phyloP scores from a whole-genome alignment of 2,113 vertebrate species.

The Lethenteron camtschaticum region DNA sequence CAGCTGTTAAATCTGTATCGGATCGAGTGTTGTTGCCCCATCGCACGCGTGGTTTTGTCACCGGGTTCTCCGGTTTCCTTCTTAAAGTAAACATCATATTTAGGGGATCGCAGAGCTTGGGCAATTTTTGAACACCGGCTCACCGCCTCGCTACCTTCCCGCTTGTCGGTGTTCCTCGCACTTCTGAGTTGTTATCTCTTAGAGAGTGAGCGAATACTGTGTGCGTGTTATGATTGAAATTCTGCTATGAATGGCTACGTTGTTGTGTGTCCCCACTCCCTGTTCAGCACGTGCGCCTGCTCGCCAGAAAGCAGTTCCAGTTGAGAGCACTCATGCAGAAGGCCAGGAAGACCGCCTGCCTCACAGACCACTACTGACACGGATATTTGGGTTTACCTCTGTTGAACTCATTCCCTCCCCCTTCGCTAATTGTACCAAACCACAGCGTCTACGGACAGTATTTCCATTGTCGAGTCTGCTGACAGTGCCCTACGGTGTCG shows the following conservation, averaged over 20 bases:
- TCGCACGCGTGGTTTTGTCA: no score
- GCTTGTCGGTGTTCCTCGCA: background rate
- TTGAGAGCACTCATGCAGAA: constrained; percentile 96
- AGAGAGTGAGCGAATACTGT: background rate
- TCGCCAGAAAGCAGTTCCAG: constrained; percentile 97
- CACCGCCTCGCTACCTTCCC: background rate
- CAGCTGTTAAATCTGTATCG: no score
- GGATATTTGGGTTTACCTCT: no score
- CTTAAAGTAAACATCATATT: no score
- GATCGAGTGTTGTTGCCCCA: no score
- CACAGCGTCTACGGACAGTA: no score
- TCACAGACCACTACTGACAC: constrained; percentile 81
- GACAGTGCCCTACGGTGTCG: no score
- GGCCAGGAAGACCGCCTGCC: constrained; percentile 86
- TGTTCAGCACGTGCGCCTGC: constrained; percentile 66
- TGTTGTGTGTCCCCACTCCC: constrained; percentile 1
- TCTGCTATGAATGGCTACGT: background rate
- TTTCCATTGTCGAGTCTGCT: no score
- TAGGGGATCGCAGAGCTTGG: no score
- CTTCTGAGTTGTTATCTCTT: background rate
- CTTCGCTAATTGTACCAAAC: no score
- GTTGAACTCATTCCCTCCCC: no score
- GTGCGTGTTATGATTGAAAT: background rate
- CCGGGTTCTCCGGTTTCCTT: no score
- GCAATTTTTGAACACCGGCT: background rate